These are phyloP conservation scores for Ptychoptera contaminata DNA, from an alignment of 2,888 invertebrate genomes.

Conservation along the genomic window DNA sequence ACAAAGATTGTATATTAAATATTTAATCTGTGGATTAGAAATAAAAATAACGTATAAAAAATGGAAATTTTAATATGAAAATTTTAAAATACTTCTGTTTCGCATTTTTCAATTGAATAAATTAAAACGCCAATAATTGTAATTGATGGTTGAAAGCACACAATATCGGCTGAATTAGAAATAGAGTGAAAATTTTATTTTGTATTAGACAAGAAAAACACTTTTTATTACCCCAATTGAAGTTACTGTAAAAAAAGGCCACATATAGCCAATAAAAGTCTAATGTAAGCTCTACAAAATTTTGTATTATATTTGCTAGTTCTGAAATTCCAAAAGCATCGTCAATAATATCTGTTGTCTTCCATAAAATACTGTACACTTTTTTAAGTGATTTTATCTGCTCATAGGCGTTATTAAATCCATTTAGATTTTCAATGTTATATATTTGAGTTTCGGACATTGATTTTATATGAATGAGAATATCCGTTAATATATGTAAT, in stretches of 20 bases:
- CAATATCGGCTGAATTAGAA: not conserved
- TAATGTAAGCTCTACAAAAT: conserved; percentile 12
- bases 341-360: conserved; percentile 9
- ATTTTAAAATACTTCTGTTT: not conserved
- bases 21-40: no score
- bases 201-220: conserved; percentile 4
- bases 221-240: not conserved
- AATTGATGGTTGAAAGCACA: no score
- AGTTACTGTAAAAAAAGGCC: not conserved
- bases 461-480: no score
- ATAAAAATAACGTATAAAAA: no score
- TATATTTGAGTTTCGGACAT: no score
- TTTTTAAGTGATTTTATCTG: conserved; percentile 8
- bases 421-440: no score
- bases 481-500: no score
- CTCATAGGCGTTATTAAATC: no score
- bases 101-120: conserved; percentile 4
- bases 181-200: not conserved
- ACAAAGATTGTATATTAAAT: conserved; percentile 2
- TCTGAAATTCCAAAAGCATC: conserved; percentile 10
- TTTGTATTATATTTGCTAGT: conserved; percentile 10
- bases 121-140: not conserved
- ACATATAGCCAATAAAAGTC: conserved; percentile 11
- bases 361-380: conserved; percentile 11
- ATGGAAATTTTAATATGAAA: no score